Evolutionary conservation across 2,888 invertebrate genomes (phyloP), one percentile per base, ranked within the genome.

Genomic region (Biston stratarius): DNA sequence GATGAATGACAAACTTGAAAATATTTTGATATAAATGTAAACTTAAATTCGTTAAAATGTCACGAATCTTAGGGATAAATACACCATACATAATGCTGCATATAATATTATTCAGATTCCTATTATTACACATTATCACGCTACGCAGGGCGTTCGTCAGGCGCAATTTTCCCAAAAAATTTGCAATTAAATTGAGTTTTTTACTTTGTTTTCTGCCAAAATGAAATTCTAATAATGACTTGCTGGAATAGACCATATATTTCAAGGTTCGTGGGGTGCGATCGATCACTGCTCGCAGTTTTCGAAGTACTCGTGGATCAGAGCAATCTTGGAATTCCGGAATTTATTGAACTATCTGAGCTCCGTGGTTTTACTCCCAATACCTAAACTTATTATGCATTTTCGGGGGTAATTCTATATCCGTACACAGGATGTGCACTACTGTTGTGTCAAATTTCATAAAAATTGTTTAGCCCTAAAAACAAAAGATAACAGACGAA

Each of bases 261-360:
- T 42, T 36, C 40, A 62, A 42, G 49, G 48, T 56, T 56, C 48
- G 14, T 12, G 48, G n/a, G 24, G 12, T 42, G 9, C 34, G 34
- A 63, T 63, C 63, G 42, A 63, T 63, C 63, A 57, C 33, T 48
- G 36, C 38, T 15, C 14, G 36, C 56, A 11, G 24, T 10, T 6
- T 24, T n/a, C n/a, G n/a, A 42, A 36, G 8, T 40, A 9, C 38
- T 38, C 38, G 38, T 38, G 38, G 38, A 38, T n/a, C 8, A 8
- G 49, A 36, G 36, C 14, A 53, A 5, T 24, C 36, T 12, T 12
- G 24, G 14, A 40, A 48, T 45, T 53, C 55, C 24, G 15, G 40
- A n/a, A 33, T 56, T 40, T 56, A 40, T 56, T 56, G 24, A 24
- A 24, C 24, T 24, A 24, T 24, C 24, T 24, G 24, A 24, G 24